Base-by-base conservation (phyloP, 2,888 invertebrate genomes). In the Noctua janthina region DNA sequence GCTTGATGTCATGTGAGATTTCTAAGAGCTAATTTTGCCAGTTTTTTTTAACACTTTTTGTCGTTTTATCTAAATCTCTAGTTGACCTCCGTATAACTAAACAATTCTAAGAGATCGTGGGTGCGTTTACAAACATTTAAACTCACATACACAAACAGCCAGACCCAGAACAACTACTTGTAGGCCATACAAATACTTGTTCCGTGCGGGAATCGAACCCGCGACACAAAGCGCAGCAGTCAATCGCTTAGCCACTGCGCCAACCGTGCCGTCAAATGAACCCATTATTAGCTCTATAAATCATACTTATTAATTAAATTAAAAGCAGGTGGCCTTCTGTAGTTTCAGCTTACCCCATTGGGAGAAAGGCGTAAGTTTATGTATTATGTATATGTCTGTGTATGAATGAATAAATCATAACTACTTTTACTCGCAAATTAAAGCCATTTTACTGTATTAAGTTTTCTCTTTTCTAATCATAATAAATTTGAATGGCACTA, bases 361-460 rank as follows among this genome's bases (percentile, higher is more conserved):
- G 11, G 67, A 67, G 67, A 67, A 67, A 43, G 39, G 43, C 43
- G 67, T 43, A 0, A n/a, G 11, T 67, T 43, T n/a, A 13, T 67
- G 5, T 67, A 39, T 35, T 66, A 23, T 67, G 3, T 62, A 35
- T 20, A 35, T 20, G 17, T 17, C 10, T 35, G 35, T 66, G 20
- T 66, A 35, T 66, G 10, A 39, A 39, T 66, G 39, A 66, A 66
- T 66, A 66, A 66, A 35, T 66, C 66, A 66, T 39, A 66, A 66
- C 39, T 72, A 72, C 6, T 72, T 59, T 73, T 51, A 51, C 73
- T 35, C 35, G n/a, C 35, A 4, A 74, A 49, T 17, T 35, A 70
- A 17, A 11, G 11, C 2, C 8, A 10, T 5, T 29, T 5, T 72
- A n/a, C 15, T 49, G 6, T 10, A 15, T 29, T n/a, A 10, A n/a